These are phyloP conservation scores for Metacarcinus magister DNA, from an alignment of 2,888 invertebrate genomes.

Conservation along the genomic window DNA sequence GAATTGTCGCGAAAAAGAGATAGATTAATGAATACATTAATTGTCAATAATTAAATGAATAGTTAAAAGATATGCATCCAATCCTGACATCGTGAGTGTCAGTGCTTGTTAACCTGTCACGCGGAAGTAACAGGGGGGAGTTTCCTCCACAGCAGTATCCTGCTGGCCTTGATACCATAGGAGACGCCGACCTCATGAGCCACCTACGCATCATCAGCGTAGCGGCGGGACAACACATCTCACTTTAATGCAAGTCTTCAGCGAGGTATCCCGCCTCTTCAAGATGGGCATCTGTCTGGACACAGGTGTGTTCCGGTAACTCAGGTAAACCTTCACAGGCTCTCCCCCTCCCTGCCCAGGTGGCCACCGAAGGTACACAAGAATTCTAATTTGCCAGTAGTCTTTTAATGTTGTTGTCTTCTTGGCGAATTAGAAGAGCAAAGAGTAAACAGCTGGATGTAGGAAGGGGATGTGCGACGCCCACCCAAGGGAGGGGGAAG, in stretches of 20 bases:
- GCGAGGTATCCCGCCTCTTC: constrained; percentile 72
- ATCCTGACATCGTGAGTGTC: background rate
- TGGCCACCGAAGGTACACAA: background rate
- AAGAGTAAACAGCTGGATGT: background rate
- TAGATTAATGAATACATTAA: too few relatives aligned
- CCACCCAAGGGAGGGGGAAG: background rate
- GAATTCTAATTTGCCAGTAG: background rate
- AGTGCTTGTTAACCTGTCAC: background rate
- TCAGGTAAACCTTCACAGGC: background rate
- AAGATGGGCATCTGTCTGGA: constrained; percentile 79
- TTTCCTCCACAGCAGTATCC: background rate
- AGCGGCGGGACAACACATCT: background rate
- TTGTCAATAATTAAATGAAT: background rate
- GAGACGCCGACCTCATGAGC: background rate
- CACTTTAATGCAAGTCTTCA: constrained; percentile 76
- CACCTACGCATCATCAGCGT: background rate
- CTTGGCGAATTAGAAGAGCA: background rate
- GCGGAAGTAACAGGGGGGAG: background rate
- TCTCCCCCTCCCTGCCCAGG: background rate
- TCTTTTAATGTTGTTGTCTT: background rate
- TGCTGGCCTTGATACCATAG: constrained; percentile 11
- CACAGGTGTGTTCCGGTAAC: constrained; percentile 67
- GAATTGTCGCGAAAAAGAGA: background rate
- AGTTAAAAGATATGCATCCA: background rate
- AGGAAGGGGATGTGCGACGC: background rate